Conservation (phyloP, 1,140 invertebrate genomes). For the Papilio xuthus region DNA sequence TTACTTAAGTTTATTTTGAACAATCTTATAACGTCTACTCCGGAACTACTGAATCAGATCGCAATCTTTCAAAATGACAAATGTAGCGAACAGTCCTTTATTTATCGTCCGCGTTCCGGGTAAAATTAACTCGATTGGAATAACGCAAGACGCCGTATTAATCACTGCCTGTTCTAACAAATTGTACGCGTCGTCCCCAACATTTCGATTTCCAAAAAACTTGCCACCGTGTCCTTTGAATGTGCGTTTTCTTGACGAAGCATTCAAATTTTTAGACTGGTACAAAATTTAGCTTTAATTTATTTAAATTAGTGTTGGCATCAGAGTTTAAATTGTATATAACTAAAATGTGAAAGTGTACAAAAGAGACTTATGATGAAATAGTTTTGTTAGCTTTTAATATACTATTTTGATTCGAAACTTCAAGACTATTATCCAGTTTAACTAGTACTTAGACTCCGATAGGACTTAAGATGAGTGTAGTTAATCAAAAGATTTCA, state of each 20-base stretch:
- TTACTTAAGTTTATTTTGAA: conserved; percentile 34
- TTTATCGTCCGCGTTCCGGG: conserved; percentile 61
- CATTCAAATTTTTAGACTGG: conserved; percentile 33
- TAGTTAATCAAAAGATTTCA: background rate
- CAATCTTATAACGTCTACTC: conserved; percentile 36
- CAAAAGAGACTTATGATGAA: background rate
- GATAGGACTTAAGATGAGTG: too few species aligned
- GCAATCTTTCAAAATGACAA: conserved; percentile 74
- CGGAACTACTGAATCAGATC: conserved; percentile 71
- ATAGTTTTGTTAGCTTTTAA: background rate
- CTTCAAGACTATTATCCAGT: background rate
- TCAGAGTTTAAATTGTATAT: background rate
- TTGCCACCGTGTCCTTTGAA: conserved; percentile 31
- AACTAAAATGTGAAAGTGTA: background rate
- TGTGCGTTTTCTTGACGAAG: conserved; percentile 36
- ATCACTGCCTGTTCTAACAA: conserved; percentile 70
- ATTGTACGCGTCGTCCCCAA: conserved; percentile 59
- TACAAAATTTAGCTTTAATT: background rate
- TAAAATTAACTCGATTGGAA: conserved; percentile 76
- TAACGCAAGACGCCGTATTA: conserved; percentile 70
- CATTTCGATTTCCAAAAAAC: conserved; percentile 53
- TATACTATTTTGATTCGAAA: background rate
- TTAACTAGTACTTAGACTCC: background rate
- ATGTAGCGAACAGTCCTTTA: conserved; percentile 56
- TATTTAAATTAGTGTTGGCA: background rate